phyloP scores from a whole-genome alignment of 2,888 invertebrate species.

The Euplagia quadripunctaria region DNA sequence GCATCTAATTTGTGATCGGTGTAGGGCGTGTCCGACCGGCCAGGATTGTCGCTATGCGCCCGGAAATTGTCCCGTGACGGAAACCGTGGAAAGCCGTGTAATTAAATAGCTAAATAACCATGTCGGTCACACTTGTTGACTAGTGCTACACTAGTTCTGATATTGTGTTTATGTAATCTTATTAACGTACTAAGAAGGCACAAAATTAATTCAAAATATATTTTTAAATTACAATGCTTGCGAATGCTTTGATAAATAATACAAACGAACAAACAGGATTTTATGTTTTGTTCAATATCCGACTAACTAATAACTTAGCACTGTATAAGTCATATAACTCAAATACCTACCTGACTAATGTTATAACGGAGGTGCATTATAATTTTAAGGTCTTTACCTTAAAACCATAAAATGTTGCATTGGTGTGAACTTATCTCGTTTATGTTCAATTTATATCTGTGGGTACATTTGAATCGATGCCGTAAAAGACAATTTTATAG shows the following conservation, averaged over 20 bases:
- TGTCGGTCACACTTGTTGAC: conserved; percentile 58
- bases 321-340: conserved; percentile 2
- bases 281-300: neutral
- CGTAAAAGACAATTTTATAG: conserved; percentile 24
- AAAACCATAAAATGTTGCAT: conserved; percentile 35
- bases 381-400: conserved; percentile 16
- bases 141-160: neutral
- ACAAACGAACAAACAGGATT: neutral
- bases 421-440: conserved; percentile 48
- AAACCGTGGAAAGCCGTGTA: conserved; percentile 75
- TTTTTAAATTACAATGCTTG: neutral
- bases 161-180: neutral
- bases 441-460: conserved; percentile 27
- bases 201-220: neutral
- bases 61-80: conserved; percentile 72
- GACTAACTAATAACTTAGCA: conserved; percentile 8
- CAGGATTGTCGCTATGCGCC: conserved; percentile 59
- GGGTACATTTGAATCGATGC: conserved; percentile 16
- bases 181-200: neutral
- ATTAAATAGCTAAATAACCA: conserved; percentile 71
- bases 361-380: neutral
- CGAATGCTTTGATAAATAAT: too few relatives aligned
- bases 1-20: conserved; percentile 61
- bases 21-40: conserved; percentile 43
- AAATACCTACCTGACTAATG: conserved; percentile 3